phyloP scores from a whole-genome alignment of 2,113 vertebrate species.

The Ahaetulla prasina region DNA sequence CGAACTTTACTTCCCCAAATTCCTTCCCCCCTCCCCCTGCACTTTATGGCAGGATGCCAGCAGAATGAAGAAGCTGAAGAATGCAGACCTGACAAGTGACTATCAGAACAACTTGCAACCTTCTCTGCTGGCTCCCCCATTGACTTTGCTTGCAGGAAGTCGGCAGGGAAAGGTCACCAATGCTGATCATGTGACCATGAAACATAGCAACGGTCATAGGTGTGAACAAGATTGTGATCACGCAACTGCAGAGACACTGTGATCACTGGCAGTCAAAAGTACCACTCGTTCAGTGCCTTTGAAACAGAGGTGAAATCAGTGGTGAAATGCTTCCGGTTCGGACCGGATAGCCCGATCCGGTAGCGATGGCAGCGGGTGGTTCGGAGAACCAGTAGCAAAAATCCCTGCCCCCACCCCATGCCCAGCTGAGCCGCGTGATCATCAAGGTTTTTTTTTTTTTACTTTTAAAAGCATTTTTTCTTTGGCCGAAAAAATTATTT shows the following conservation, averaged over 20 bases:
- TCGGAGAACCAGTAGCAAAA: too few species aligned
- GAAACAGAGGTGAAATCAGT: too few species aligned
- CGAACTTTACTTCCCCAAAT: not conserved
- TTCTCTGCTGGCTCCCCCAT: not conserved
- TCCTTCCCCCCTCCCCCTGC: not conserved
- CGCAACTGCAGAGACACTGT: not conserved
- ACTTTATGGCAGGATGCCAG: not conserved
- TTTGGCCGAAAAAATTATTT: too few species aligned
- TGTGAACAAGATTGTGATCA: not conserved
- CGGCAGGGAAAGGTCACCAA: not conserved
- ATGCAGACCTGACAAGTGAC: too few species aligned
- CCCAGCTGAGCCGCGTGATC: too few species aligned
- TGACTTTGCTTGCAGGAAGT: not conserved
- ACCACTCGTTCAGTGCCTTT: not conserved
- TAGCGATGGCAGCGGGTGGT: too few species aligned
- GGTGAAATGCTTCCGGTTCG: too few species aligned
- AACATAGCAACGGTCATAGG: not conserved
- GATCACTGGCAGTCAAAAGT: not conserved
- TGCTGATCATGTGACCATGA: not conserved
- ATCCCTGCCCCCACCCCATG: too few species aligned
- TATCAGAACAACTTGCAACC: not conserved
- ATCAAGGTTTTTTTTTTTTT: too few species aligned
- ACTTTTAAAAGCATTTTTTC: too few species aligned
- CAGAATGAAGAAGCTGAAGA: not conserved
- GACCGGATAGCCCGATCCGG: too few species aligned